phyloP scores from a whole-genome alignment of 2,797 vertebrate species.

The Ctenopoma multispine region DNA sequence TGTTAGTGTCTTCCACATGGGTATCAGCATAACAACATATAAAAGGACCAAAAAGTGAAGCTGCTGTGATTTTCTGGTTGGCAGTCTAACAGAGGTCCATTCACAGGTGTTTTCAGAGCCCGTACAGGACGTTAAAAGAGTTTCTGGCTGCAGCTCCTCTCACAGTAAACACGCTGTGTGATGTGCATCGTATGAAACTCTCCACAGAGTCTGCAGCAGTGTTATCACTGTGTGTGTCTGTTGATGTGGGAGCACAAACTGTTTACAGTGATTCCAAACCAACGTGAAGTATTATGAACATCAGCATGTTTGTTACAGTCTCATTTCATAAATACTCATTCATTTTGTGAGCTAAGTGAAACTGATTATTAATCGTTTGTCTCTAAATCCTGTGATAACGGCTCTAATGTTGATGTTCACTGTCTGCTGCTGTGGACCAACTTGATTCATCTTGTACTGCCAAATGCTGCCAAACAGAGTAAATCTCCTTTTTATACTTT shows the following conservation, averaged over 20 bases:
- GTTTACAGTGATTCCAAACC: neutral
- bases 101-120: neutral
- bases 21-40: neutral
- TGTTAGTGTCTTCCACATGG: constrained; percentile 12
- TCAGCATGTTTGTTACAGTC: neutral
- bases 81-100: too few relatives aligned
- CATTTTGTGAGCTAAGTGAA: neutral
- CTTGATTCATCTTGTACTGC: neutral
- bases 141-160: too few relatives aligned
- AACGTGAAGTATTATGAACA: neutral
- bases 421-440: neutral
- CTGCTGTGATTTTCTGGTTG: neutral
- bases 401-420: neutral
- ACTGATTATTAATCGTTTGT: neutral
- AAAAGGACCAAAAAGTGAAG: neutral
- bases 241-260: neutral
- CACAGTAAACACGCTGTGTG: too few relatives aligned
- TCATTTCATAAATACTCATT: neutral
- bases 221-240: neutral
- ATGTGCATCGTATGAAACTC: neutral
- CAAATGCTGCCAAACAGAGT: too few relatives aligned
- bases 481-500: too few relatives aligned
- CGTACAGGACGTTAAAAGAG: too few relatives aligned
- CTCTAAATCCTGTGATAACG: neutral
- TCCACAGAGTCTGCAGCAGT: neutral